Conservation (phyloP, 1,140 invertebrate species). For the Conus ventricosus region DNA sequence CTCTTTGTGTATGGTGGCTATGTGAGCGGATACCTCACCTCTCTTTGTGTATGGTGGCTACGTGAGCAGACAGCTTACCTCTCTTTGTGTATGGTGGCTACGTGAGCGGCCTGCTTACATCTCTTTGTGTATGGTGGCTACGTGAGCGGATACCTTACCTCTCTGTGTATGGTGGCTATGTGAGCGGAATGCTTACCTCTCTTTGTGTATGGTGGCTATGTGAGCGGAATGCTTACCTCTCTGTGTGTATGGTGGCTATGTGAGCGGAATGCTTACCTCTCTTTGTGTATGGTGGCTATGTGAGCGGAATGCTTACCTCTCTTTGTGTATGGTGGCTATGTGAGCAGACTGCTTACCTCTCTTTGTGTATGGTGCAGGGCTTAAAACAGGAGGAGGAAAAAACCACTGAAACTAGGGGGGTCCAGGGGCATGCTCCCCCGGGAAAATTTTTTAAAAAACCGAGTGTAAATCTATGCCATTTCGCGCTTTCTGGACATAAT, state of each 20-base stretch:
- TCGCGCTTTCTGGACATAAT: no score
- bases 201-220: slow-evolving; percentile 71
- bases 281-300: no score
- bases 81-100: no score
- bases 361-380: slow-evolving; percentile 71
- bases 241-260: no score
- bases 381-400: no score
- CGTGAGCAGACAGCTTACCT: slow-evolving; percentile 64
- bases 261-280: no score
- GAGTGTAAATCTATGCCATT: no score
- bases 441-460: no score
- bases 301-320: slow-evolving; percentile 65
- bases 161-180: slow-evolving; percentile 54
- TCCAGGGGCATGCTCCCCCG: no score
- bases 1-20: slow-evolving; percentile 61
- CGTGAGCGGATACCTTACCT: slow-evolving; percentile 66
- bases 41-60: slow-evolving; percentile 72
- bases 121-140: no score
- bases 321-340: slow-evolving; percentile 54
- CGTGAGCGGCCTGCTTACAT: no score
- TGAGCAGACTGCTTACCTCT: slow-evolving; percentile 65
- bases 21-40: slow-evolving; percentile 63
- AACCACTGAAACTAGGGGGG: no score
- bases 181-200: slow-evolving; percentile 65
- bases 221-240: slow-evolving; percentile 56